Evolutionary conservation across 2,113 vertebrate genomes (phyloP).

Genomic region (Forbesichthys agassizii): DNA sequence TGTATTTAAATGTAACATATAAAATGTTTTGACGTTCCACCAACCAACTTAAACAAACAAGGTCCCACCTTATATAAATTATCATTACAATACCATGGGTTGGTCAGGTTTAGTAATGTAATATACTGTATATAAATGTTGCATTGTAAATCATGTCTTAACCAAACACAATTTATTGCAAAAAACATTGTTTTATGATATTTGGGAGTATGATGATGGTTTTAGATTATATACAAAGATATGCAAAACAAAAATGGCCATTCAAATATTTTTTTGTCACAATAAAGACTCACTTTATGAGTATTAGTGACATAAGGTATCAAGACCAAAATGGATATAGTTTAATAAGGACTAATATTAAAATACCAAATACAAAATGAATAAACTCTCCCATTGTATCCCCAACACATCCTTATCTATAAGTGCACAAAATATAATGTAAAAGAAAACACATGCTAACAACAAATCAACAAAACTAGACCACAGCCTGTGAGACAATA

Average conservation of each 20-base stretch:
- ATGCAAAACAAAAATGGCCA: neutral
- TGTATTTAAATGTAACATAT: neutral
- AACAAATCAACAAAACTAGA: slow-evolving; percentile 17
- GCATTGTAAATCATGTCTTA: neutral
- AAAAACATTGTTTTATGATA: neutral
- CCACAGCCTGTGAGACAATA: slow-evolving; percentile 27
- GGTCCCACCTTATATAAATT: neutral
- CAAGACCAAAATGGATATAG: slow-evolving; percentile 16
- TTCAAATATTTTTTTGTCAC: neutral
- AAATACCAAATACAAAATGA: slow-evolving; percentile 12
- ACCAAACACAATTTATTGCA: slow-evolving; percentile 8
- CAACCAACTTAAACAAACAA: slow-evolving; percentile 2
- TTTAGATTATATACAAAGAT: slow-evolving; percentile 8
- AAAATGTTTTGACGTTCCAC: neutral
- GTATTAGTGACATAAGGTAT: slow-evolving; percentile 14
- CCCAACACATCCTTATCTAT: slow-evolving; percentile 37
- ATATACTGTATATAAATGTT: neutral
- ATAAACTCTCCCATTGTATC: slow-evolving; percentile 40
- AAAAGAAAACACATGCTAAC: neutral
- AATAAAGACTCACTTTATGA: slow-evolving; percentile 8
- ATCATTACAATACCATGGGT: neutral
- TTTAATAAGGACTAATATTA: slow-evolving; percentile 37
- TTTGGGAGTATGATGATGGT: slow-evolving; percentile 3
- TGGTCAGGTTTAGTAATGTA: neutral
- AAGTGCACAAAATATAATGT: slow-evolving; percentile 37